Base-by-base conservation (phyloP, 2,888 invertebrate species). In the Lasioglossum pauxillum region DNA sequence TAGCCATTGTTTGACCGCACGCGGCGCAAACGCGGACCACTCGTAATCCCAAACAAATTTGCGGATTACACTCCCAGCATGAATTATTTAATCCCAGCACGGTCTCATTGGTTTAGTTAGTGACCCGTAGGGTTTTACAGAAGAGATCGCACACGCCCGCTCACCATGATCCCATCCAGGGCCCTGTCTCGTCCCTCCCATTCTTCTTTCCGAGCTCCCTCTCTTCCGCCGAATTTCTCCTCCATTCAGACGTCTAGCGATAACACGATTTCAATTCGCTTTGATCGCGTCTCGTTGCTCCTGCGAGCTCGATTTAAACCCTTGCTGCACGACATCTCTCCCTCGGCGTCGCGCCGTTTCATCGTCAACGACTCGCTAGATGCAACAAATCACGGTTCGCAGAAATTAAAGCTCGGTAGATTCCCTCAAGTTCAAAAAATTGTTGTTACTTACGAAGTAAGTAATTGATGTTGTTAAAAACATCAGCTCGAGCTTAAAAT, bases 11-110 rank as follows among this genome's bases (percentile, higher is more conserved):
- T 93, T 92, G 93, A 92, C 93, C 93, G 93, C 93, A 93, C 92
- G 93, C 92, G 89, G 93, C 83, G 93, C 91, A 89, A 85, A 87
- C 87, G 90, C 91, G 87, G 87, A 87, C 88, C 91, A 89, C 92
- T 90, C 89, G 92, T 94, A 94, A 94, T 94, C 93, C 93, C 92
- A 93, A 93, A 93, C 94, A 93, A 94, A 94, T 94, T 94, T 94
- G 94, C 93, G 94, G 94, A 95, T 94, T 94, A 94, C 93, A 92
- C 92, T 92, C 94, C 84, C 94, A 94, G 94, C 94, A 91, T 94
- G 94, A 94, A 94, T 94, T 94, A 93, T 94, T 93, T 94, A 94
- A 93, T 94, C 94, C 92, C 93, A 91, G 91, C 92, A 90, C 93
- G 92, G 89, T 91, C 91, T 93, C 91, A 92, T 93, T 92, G 92